Base-by-base conservation (phyloP, 2,797 vertebrate genomes). In the Steatocranus sp. region DNA sequence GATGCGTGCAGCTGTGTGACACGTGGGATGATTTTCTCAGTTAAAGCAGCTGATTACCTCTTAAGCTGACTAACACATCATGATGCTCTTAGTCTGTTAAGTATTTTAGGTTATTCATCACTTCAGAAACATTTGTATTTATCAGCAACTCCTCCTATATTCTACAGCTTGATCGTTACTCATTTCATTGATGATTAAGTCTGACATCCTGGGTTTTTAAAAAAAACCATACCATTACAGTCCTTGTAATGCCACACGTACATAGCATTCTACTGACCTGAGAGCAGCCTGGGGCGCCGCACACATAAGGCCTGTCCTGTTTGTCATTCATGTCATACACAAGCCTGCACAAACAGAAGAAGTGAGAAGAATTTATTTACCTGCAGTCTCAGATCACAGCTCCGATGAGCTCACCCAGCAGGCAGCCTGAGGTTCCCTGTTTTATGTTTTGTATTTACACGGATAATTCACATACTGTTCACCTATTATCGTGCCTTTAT, bases 241-340 rank as follows among this genome's bases (percentile, higher is more conserved):
- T 8, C 54, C 2, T 56, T 43, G 27, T 76, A 76, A 53, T 14
- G 51, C 43, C 14, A 50, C 7, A 73, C 10, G 49, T 41, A 78
- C 23, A 58, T 15, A 82, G 79, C 49, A 53, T 50, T n/a, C 81
- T 76, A 88, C 97, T 97, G 94, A 99, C 98, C 98, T 99, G 98
- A 90, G 97, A 97, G 96, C 98, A 99, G 96, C 98, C 98, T 9
- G 97, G 97, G 91, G 98, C 98, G 94, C 96, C 96, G 97, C 98
- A 99, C 93, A 97, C 95, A 95, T 97, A 99, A 68, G 97, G 97
- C 97, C 97, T 97, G 93, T 98, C 97, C 97, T 97, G 97, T 96
- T 98, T 98, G 97, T 97, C 96, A 96, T 98, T 99, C 98, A 99
- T 99, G 97, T 98, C 97, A 97, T 96, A 96, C 93, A 96, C 96